Conservation (phyloP, 2,888 invertebrate genomes). For the Cosmopolites sordidus region DNA sequence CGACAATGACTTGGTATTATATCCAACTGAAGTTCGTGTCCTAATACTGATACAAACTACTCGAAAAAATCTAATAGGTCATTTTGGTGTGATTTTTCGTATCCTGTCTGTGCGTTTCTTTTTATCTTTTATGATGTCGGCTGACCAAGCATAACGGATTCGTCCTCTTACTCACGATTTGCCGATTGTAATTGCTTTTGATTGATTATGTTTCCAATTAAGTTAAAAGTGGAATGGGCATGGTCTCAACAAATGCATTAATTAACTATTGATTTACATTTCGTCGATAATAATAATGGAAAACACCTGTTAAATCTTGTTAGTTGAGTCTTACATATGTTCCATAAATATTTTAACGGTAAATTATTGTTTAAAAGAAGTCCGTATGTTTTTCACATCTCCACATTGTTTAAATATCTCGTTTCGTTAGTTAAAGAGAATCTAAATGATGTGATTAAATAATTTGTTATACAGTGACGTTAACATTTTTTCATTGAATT, state of each 20-base stretch:
- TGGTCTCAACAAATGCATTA: conserved; percentile 7
- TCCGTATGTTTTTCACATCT: no score
- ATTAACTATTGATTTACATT: background rate
- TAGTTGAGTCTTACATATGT: background rate
- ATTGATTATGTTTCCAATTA: conserved; percentile 27
- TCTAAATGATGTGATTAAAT: no score
- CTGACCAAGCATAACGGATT: background rate
- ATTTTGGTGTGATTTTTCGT: background rate
- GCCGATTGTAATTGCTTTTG: conserved; percentile 20
- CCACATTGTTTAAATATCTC: no score
- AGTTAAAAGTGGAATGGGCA: conserved; percentile 19
- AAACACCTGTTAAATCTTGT: background rate
- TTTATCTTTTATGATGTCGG: background rate
- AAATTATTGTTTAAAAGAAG: no score
- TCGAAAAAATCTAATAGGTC: background rate
- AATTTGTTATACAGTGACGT: no score
- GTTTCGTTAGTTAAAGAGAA: no score
- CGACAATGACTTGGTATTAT: no score
- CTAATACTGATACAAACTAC: background rate
- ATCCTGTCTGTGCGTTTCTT: background rate
- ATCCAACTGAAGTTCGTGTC: no score
- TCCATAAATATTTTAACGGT: background rate
- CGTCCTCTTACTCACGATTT: conserved; percentile 22
- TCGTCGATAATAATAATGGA: background rate
- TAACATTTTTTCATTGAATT: no score